Evolutionary conservation across 1,140 invertebrate genomes (phyloP), one percentile per base, ranked within the genome.

Genomic region (Lordiphosa stackelbergi): DNA sequence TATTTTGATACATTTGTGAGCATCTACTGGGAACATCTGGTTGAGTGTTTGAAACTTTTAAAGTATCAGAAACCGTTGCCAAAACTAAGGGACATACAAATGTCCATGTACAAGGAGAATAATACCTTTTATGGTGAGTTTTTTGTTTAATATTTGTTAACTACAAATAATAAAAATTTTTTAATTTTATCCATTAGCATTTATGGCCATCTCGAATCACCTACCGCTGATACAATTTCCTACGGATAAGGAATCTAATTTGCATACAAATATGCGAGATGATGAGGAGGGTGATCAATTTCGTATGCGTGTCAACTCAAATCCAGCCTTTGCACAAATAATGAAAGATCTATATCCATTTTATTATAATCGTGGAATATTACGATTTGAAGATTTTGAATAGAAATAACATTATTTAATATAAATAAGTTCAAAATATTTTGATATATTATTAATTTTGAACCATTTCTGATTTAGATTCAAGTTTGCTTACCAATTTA

Each of bases 31-130:
- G 56, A 81, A 5, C 64, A 70, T 1, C 48, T 87, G 5, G 45
- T 69, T 3, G 74, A 85, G 24, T 81, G 72, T 22, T 42, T 85
- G 0, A 65, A 65, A 8, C 10, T 73, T 0, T 31, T 85, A 1
- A 66, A 73, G 3, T 87, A 69, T 19, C 48, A 65, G 13, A 63
- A 75, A 24, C 24, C 46, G 0, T 41, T 89, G 3, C 89, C 89
- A 0, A 88, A 83, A 10, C 28, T 89, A 4, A 55, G 70, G 0
- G 77, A 88, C 2, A 9, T 91, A 3, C 84, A 86, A 3, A 48
- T 40, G 1, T 77, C 70, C 0, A 36, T 85, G 16, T 89, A 66
- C 35, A 65, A 66, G 4, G 55, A 81, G 9, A 68, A 66, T 2
- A 85, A 77, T 34, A 54, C 70, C 0, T 58, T 77, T 7, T 81